Base-by-base conservation (phyloP, 53 echinoderm and acorn worm species). In the Astropecten irregularis region DNA sequence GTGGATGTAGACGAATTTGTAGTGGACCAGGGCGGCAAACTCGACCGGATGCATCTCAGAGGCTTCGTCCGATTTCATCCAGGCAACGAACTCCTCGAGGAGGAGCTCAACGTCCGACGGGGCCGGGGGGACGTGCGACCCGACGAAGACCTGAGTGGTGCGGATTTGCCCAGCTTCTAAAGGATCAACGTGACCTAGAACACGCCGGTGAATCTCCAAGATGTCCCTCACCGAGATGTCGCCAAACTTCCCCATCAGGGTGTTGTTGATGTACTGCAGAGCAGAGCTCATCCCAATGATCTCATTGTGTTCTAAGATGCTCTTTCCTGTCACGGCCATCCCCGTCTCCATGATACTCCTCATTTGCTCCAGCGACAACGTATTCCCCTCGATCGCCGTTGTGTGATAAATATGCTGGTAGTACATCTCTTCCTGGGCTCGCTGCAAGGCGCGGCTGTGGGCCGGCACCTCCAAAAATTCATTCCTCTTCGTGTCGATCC, bases 341-440 rank as follows among this genome's bases (percentile, higher is more conserved):
- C 97, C 97, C 5, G 94, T 97, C 60, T 97, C 97, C 86, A 97
- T 73, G 32, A 97, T 92, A 37, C 85, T 82, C 18, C 97, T 10
- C 90, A 93, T 94, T 83, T 97, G 97, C 22, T 93, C 97, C 19
- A 97, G 69, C 3, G 92, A 54, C 11, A 97, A 67, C 0, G 97
- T 97, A 62, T 97, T 97, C 0, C 97, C 97, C 33, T 97, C 97
- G n/a, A 97, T 97, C 3, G 97, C 97, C 0, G 92, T 94, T 0
- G 94, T 97, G 81, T 97, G 97, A 40, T 97, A 97, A 36, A 97
- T 86, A 73, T 97, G 97, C 25, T 91, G 88, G 61, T 97, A 97
- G 66, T 90, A 94, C 76, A 97, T 86, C 86, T 97, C 97, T 53
- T 89, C 69, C 36, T 90, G 79, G 0, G 92, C 97, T 9, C 92